A percentile compares a stretch with the other conserved stretches of the same genome.
Conservation (phyloP, 2,888 invertebrate species). For the Aleiodes alternator region DNA sequence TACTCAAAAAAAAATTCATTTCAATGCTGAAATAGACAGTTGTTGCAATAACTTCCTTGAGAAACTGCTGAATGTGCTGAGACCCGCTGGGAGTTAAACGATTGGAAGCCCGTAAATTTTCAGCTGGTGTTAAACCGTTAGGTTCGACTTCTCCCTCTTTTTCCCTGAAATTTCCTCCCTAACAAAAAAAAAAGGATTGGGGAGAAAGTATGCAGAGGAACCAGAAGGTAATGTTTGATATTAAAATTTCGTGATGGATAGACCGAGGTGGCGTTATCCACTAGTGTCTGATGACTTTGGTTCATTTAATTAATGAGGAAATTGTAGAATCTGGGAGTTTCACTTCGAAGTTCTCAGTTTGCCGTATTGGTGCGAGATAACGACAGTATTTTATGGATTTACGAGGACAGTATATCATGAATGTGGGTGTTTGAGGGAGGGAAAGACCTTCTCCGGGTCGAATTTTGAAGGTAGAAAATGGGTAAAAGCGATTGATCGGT, state of each 20-base stretch:
- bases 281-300: background rate
- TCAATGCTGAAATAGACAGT: slow-evolving; percentile 36
- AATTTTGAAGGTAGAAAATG: background rate
- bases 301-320: slow-evolving; percentile 7
- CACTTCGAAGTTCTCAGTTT: slow-evolving; percentile 13
- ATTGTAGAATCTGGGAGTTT: slow-evolving; percentile 7
- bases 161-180: slow-evolving; percentile 18
- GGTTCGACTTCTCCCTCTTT: slow-evolving; percentile 23
- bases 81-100: slow-evolving; percentile 48
- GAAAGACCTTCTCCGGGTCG: background rate
- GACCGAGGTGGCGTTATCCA: background rate
- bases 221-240: background rate
- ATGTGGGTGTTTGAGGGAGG: background rate
- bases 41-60: slow-evolving; percentile 46
- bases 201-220: no score
- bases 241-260: background rate
- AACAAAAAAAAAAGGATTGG: no score
- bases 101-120: slow-evolving; percentile 59
- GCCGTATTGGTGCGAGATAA: background rate
- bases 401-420: background rate
- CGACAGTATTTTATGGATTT: slow-evolving; percentile 12
- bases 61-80: slow-evolving; percentile 58
- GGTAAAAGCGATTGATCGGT: slow-evolving; percentile 24
- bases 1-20: background rate
- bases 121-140: slow-evolving; percentile 48